Evolutionary conservation across 37 sponge, comb jelly and placozoan species (phyloP).

Genomic region (Tethya wilhelma): DNA sequence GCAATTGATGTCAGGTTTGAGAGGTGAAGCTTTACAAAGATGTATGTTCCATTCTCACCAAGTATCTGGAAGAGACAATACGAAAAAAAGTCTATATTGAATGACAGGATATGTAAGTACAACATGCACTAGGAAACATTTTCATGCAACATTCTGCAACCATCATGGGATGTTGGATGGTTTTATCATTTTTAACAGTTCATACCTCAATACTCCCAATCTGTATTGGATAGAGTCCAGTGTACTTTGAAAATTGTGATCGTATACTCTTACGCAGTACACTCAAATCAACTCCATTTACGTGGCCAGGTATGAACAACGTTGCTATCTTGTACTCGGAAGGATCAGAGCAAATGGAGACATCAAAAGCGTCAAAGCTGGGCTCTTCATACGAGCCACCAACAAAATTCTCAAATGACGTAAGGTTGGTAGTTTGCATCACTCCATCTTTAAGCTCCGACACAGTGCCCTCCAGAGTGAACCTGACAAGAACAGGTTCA

Average conservation of each 20-base stretch:
- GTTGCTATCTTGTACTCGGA: not conserved
- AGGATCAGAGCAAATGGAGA: not conserved
- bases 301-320: not conserved
- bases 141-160: too few species aligned
- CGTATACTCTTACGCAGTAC: not conserved
- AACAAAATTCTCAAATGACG: not conserved
- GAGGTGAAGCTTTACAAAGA: not conserved
- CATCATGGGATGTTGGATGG: not conserved
- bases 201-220: conserved; percentile 6
- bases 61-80: not conserved
- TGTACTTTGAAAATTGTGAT: not conserved
- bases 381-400: not conserved
- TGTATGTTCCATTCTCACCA: not conserved
- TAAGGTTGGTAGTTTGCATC: not conserved
- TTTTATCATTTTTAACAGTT: not conserved
- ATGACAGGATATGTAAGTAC: not conserved
- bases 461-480: not conserved
- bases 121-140: too few species aligned
- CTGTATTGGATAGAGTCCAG: not conserved
- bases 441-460: not conserved
- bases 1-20: not conserved
- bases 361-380: not conserved
- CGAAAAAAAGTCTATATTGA: not conserved
- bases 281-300: not conserved
- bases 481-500: not conserved